A percentile compares a stretch with the other conserved stretches of the same genome.
These are phyloP conservation scores for Pseudoatta argentina DNA, from an alignment of 1,140 invertebrate species.

Conservation along the genomic window DNA sequence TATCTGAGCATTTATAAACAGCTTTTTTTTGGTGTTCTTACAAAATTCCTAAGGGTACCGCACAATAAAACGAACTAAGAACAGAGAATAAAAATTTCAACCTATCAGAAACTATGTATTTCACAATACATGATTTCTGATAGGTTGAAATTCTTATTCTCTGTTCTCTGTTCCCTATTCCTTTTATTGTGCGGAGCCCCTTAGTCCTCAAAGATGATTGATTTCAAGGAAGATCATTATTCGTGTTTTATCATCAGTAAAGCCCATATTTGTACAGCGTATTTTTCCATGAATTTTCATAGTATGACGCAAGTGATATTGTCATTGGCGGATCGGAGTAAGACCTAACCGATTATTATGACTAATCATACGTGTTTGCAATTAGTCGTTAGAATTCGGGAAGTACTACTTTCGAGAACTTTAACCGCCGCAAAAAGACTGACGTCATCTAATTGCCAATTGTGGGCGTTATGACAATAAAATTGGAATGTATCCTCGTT, in stretches of 20 bases:
- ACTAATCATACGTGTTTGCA: conserved; percentile 53
- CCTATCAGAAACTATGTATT: too few relatives aligned
- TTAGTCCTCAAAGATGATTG: not conserved
- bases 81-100: too few relatives aligned
- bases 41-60: not conserved
- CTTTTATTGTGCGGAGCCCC: too few relatives aligned
- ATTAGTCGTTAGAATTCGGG: conserved; percentile 50
- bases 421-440: not conserved
- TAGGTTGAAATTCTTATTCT: too few relatives aligned
- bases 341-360: conserved; percentile 18
- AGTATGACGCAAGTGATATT: conserved; percentile 20
- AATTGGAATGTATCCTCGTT: not conserved
- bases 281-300: not conserved
- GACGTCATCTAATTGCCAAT: conserved; percentile 22
- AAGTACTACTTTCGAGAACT: conserved; percentile 14
- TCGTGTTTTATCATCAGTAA: not conserved
- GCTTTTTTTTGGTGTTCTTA: not conserved
- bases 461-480: not conserved
- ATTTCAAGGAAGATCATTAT: not conserved
- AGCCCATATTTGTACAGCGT: not conserved
- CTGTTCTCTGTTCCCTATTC: too few relatives aligned
- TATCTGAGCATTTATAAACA: not conserved
- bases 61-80: too few relatives aligned
- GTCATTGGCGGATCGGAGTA: conserved; percentile 20
- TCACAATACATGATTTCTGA: too few relatives aligned